These are phyloP conservation scores for Criorhina ranunculi DNA, from an alignment of 2,888 invertebrate genomes.

Conservation along the genomic window DNA sequence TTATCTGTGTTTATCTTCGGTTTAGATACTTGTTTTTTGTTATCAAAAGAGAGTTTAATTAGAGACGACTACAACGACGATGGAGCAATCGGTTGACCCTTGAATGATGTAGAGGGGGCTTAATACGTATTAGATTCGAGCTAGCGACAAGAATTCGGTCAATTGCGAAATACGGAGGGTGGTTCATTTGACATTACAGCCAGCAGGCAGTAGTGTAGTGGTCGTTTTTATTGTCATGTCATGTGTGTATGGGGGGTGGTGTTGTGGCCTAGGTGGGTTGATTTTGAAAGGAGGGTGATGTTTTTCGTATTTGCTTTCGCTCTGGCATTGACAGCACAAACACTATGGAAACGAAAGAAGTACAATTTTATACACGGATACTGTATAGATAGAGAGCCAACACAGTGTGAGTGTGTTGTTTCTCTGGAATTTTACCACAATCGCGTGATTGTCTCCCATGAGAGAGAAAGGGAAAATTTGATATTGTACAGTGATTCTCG, in stretches of 20 bases:
- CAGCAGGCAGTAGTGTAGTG: constrained; percentile 30
- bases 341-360: neutral
- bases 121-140: neutral
- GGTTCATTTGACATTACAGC: constrained; percentile 25
- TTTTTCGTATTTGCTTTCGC: constrained; percentile 28
- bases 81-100: constrained; percentile 8
- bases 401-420: constrained; percentile 8
- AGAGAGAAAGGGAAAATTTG: constrained; percentile 14
- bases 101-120: neutral
- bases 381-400: neutral
- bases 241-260: constrained; percentile 3
- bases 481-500: constrained; percentile 6
- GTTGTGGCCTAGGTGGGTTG: neutral
- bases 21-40: constrained; percentile 23
- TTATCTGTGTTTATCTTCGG: neutral
- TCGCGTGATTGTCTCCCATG: neutral
- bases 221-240: constrained; percentile 42
- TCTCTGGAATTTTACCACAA: constrained; percentile 19
- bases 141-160: constrained; percentile 1
- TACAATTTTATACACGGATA: neutral
- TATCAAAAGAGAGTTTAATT: neutral
- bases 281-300: constrained; percentile 17
- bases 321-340: constrained; percentile 47
- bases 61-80: no score
- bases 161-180: constrained; percentile 13